Evolutionary conservation across 2,113 vertebrate genomes (phyloP).

Genomic region (Monopterus albus): DNA sequence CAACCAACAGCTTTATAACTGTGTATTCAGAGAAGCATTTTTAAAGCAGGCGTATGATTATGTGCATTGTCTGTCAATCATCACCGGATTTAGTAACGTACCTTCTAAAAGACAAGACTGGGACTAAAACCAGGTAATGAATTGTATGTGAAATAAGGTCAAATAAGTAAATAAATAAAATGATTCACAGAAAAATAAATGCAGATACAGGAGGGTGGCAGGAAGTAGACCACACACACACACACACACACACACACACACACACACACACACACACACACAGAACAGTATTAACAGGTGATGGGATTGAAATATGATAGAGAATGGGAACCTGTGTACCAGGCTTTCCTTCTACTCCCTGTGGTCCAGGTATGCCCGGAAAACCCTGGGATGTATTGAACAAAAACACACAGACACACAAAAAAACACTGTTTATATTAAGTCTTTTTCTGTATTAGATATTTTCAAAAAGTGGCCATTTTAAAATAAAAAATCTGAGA

Average conservation of each 20-base stretch:
- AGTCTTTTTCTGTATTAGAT: neutral
- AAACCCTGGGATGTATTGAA: conserved; percentile 80
- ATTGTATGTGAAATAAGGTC: neutral
- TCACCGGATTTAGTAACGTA: neutral
- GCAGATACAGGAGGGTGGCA: neutral
- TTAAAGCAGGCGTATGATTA: neutral
- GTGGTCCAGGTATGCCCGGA: conserved; percentile 80
- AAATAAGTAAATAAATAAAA: too few species aligned
- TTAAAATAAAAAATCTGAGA: neutral
- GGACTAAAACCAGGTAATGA: neutral
- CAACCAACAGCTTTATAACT: neutral
- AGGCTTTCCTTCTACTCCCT: conserved; percentile 87
- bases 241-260: too few species aligned
- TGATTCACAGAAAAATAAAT: neutral
- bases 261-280: too few species aligned
- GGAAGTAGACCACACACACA: neutral
- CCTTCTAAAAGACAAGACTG: neutral
- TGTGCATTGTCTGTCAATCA: neutral
- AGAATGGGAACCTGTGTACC: conserved; percentile 89
- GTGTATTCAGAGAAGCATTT: conserved; percentile 2
- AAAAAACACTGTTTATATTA: neutral
- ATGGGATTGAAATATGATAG: conserved; percentile 81
- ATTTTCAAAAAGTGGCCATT: neutral
- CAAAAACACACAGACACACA: conserved; percentile 36
- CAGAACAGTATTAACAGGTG: conserved; percentile 40